These are phyloP conservation scores for Otis tarda DNA, from an alignment of 2,113 vertebrate genomes.

Conservation along the genomic window DNA sequence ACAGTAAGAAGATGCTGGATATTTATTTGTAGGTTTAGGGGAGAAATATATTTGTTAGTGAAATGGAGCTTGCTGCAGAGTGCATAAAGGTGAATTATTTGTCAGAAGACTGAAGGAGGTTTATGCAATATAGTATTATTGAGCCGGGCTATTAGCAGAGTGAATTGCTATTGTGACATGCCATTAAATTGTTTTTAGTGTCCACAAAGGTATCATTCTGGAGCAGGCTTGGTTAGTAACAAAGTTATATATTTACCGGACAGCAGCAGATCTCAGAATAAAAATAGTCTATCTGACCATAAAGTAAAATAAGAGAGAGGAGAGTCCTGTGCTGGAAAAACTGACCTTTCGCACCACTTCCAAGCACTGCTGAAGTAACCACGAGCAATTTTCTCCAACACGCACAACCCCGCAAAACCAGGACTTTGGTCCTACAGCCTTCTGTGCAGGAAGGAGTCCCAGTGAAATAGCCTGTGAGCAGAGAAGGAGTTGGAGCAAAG, in stretches of 20 bases:
- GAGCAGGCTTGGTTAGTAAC: conserved; percentile 79
- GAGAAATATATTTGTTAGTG: conserved; percentile 84
- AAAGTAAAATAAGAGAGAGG: conserved; percentile 53
- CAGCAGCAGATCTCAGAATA: conserved; percentile 75
- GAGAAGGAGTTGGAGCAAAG: not conserved
- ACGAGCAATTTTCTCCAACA: not conserved
- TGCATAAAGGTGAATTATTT: conserved; percentile 85
- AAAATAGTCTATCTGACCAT: conserved; percentile 69
- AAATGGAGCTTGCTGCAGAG: conserved; percentile 81
- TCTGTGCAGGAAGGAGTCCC: not conserved
- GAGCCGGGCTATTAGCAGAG: conserved; percentile 83
- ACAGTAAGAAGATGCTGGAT: conserved; percentile 64
- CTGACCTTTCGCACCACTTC: not conserved
- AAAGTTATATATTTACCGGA: conserved; percentile 85
- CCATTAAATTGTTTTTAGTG: conserved; percentile 87
- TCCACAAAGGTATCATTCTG: conserved; percentile 84
- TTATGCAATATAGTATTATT: conserved; percentile 84
- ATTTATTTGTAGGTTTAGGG: conserved; percentile 77
- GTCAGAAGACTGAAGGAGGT: conserved; percentile 77
- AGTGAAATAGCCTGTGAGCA: not conserved
- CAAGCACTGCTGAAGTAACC: not conserved
- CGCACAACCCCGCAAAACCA: not conserved
- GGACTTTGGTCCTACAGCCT: not conserved
- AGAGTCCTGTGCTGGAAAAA: not conserved
- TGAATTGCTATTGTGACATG: conserved; percentile 85